These are phyloP conservation scores for Drosophila longiperda DNA, from an alignment of 2,888 invertebrate genomes.

Conservation along the genomic window DNA sequence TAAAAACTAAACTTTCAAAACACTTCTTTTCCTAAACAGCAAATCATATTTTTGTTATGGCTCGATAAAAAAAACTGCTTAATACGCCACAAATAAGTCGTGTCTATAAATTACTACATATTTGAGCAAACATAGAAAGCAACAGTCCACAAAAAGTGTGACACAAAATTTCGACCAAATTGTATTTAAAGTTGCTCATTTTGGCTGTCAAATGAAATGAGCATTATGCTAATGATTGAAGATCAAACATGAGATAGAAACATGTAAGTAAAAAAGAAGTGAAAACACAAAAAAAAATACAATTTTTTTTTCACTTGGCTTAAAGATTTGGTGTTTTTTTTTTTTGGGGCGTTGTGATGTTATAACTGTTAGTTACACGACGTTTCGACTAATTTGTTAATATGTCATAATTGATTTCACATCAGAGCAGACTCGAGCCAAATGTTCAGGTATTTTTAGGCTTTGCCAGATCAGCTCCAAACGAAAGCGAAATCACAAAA, in stretches of 20 bases:
- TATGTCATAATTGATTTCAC: conserved; percentile 81
- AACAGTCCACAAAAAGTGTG: conserved; percentile 8
- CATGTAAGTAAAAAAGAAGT: conserved; percentile 28
- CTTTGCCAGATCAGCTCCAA: conserved; percentile 45
- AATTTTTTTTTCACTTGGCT: conserved; percentile 25
- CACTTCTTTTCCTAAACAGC: background rate
- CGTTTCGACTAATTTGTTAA: conserved; percentile 73
- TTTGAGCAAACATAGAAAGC: conserved; percentile 61
- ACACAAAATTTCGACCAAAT: conserved; percentile 27
- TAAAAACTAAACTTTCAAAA: conserved; percentile 12
- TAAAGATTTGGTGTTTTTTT: background rate
- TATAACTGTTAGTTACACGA: conserved; percentile 69
- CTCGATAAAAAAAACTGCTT: conserved; percentile 20
- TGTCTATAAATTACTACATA: conserved; percentile 30
- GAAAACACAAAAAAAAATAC: conserved; percentile 32
- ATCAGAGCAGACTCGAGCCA: conserved; percentile 49
- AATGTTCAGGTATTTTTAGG: conserved; percentile 5
- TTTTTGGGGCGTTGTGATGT: conserved; percentile 57
- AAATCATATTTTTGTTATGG: conserved; percentile 7
- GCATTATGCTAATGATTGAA: conserved; percentile 70
- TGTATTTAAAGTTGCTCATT: conserved; percentile 41
- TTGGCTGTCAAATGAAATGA: conserved; percentile 64
- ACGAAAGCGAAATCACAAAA: conserved; percentile 70
- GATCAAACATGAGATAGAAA: conserved; percentile 56
- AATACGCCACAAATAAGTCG: conserved; percentile 14